Base-by-base conservation (phyloP, 2,797 vertebrate genomes). In the Cheracebus regulus region DNA sequence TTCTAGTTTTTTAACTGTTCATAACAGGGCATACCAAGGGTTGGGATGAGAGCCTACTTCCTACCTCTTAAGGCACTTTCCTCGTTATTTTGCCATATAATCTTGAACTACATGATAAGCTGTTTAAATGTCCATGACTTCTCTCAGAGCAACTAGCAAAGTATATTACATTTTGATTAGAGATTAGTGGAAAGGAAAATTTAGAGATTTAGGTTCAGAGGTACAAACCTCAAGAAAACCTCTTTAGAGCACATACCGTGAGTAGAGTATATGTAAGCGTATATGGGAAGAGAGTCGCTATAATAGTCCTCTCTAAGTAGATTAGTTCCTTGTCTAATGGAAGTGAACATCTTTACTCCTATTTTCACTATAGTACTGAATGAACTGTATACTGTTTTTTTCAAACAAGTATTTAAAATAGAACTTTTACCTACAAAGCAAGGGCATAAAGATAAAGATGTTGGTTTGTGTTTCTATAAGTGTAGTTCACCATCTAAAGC, bases 401-500 rank as follows among this genome's bases (percentile, higher is more conserved):
- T 98, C 97, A 97, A 97, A 98, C 79, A 97, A 95, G 96, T 98
- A 98, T 98, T 98, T 98, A 97, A 98, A 98, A 88, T 88, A 70
- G 96, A 96, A 98, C 87, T 98, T 98, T 98, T 97, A 96, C 98
- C 98, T 98, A 96, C 88, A 93, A 97, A 97, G 91, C 80, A 98
- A 98, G 97, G 96, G 88, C 97, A 76, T 98, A 98, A 98, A 93
- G 96, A 98, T 97, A 98, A 94, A 98, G 97, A 97, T 95, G 97
- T 95, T 96, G 96, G 0, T 0, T 97, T 98, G 97, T 98, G 96
- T 98, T 98, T 98, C 97, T 98, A 87, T 99, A 98, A 97, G 97
- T 98, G 98, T 98, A 98, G 97, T 98, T 97, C 98, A 97, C 98
- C 98, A 98, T 98, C 97, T 98, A 98, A 98, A 98, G 97, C 96